These are phyloP conservation scores for Molothrus aeneus DNA, from an alignment of 2,797 vertebrate genomes.

Conservation along the genomic window DNA sequence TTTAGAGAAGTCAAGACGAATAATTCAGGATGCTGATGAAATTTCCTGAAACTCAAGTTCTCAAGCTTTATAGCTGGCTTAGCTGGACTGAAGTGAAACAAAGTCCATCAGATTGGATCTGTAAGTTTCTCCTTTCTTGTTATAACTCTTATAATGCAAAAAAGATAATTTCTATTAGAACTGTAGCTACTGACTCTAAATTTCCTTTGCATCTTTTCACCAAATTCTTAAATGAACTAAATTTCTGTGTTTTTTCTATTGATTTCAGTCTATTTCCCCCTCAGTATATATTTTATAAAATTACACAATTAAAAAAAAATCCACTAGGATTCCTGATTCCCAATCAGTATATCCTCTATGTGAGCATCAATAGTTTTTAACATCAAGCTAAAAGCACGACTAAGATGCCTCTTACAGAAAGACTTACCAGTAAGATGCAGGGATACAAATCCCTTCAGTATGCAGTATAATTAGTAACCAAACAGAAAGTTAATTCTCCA, in stretches of 20 bases:
- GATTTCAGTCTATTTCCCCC: neutral
- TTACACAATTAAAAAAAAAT: accelerated
- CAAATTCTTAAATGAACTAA: neutral
- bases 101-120: neutral
- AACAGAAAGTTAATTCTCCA: neutral
- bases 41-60: neutral
- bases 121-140: neutral
- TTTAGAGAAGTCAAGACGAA: neutral
- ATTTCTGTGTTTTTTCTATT: neutral
- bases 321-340: no score
- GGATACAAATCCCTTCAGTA: neutral
- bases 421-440: no score
- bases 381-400: neutral
- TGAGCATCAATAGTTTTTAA: neutral
- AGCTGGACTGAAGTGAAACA: neutral
- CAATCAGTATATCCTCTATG: neutral
- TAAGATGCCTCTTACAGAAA: neutral
- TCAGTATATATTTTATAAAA: neutral
- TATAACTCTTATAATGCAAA: neutral
- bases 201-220: neutral
- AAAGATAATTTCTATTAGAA: neutral
- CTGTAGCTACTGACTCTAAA: neutral
- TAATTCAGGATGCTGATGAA: neutral
- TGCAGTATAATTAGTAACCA: neutral
- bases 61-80: neutral